These are phyloP conservation scores for Acromyrmex charruanus DNA, from an alignment of 1,140 invertebrate species.

Conservation along the genomic window DNA sequence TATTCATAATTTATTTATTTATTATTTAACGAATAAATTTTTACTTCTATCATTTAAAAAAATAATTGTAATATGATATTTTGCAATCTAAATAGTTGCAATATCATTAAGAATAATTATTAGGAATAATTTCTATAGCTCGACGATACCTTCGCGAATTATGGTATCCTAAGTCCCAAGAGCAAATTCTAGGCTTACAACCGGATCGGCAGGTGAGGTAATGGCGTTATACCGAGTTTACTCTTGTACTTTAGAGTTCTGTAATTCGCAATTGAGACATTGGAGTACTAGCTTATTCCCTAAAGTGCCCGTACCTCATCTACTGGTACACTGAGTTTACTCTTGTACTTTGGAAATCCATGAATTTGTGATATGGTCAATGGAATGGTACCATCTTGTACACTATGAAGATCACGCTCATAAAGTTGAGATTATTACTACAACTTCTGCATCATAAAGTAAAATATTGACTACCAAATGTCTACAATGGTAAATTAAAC, in stretches of 20 bases:
- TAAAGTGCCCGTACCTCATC: slow-evolving; percentile 60
- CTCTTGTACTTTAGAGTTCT: slow-evolving; percentile 63
- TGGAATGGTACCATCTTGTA: slow-evolving; percentile 14
- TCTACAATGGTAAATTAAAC: too few species aligned
- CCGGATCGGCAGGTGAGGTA: slow-evolving; percentile 54
- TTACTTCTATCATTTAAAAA: neutral
- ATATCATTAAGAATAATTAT: neutral
- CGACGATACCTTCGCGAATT: slow-evolving; percentile 18
- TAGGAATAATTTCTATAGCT: slow-evolving; percentile 9
- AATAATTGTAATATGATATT: neutral
- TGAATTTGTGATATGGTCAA: slow-evolving; percentile 64
- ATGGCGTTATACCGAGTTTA: slow-evolving; percentile 58
- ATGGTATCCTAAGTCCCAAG: slow-evolving; percentile 24
- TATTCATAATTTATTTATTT: too few species aligned
- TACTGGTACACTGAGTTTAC: slow-evolving; percentile 55
- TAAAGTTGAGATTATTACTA: slow-evolving; percentile 9
- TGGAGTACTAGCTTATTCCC: slow-evolving; percentile 55
- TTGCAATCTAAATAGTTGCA: neutral
- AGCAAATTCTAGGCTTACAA: slow-evolving; percentile 53
- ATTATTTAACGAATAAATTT: neutral
- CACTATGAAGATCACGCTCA: neutral
- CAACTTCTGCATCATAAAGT: neutral
- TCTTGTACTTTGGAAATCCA: slow-evolving; percentile 65
- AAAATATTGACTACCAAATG: neutral
- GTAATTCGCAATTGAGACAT: slow-evolving; percentile 64